Conservation (phyloP, 2,797 vertebrate genomes). For the Cuculus canorus region DNA sequence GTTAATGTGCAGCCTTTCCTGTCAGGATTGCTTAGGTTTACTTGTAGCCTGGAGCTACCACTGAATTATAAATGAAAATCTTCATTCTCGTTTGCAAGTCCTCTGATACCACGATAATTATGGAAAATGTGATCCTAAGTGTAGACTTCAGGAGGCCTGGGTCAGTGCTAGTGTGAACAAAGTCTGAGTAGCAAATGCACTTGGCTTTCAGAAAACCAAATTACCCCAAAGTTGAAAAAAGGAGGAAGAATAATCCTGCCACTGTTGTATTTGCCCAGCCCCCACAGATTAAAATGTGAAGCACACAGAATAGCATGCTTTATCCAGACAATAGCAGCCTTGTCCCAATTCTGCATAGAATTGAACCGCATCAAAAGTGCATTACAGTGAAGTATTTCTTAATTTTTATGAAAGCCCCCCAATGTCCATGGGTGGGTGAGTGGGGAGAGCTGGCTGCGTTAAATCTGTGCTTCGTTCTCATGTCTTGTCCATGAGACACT, state of each 20-base stretch:
- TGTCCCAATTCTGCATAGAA: slow-evolving; percentile 39
- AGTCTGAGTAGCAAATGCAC: slow-evolving; percentile 30
- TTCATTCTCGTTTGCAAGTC: not conserved
- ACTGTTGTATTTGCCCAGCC: slow-evolving; percentile 50
- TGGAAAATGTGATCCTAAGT: not conserved
- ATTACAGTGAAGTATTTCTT: slow-evolving; percentile 36
- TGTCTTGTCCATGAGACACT: not conserved
- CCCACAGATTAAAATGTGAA: slow-evolving; percentile 64
- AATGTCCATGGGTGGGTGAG: not conserved
- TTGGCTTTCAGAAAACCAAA: slow-evolving; percentile 46
- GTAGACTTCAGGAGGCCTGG: not conserved
- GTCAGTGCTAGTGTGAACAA: not conserved
- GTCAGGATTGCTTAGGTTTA: not conserved
- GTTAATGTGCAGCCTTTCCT: not conserved
- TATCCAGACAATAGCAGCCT: slow-evolving; percentile 59
- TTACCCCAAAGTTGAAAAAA: not conserved
- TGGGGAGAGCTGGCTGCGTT: slow-evolving; percentile 4
- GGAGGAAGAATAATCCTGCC: slow-evolving; percentile 47
- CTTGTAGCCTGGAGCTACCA: not conserved
- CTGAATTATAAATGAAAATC: not conserved
- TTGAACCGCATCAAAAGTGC: slow-evolving; percentile 27
- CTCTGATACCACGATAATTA: not conserved
- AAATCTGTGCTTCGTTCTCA: not conserved
- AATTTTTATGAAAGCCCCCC: not conserved
- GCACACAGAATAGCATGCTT: slow-evolving; percentile 47